Percentiles rank a stretch among this genome's conserved stretches.
These are phyloP conservation scores for Myiotriccus ornatus DNA, from an alignment of 2,797 vertebrate genomes.

Conservation along the genomic window DNA sequence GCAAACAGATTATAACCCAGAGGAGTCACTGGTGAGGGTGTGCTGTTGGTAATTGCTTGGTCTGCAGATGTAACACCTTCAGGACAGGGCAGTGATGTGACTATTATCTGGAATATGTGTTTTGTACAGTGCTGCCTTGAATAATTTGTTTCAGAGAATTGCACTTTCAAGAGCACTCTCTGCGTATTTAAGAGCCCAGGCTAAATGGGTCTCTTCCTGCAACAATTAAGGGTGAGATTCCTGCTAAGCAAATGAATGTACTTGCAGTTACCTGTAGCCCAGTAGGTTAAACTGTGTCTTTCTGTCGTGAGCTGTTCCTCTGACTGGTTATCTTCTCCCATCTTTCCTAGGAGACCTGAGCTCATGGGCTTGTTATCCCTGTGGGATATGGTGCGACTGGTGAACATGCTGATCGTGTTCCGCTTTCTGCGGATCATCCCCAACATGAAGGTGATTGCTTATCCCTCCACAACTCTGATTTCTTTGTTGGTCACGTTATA, in stretches of 20 bases:
- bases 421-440: conserved; percentile 91
- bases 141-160: not conserved
- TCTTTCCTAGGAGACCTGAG: conserved; percentile 76
- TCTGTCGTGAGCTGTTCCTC: not conserved
- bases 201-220: not conserved
- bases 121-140: not conserved
- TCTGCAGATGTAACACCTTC: not conserved
- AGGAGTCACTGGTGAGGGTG: not conserved
- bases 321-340: not conserved
- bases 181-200: not conserved
- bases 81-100: not conserved
- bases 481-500: not conserved
- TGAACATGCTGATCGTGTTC: conserved; percentile 93
- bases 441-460: conserved; percentile 83
- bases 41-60: not conserved
- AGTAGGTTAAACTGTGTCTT: not conserved
- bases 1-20: not conserved
- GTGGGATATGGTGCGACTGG: conserved; percentile 90
- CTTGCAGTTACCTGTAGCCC: not conserved
- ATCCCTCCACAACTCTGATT: fast-evolving
- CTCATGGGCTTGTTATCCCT: conserved; percentile 77
- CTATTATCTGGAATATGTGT: not conserved
- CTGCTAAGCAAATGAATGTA: not conserved
- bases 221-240: not conserved
- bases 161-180: not conserved